Percentiles rank a stretch among this genome's conserved stretches.
These are phyloP conservation scores for Aplidium turbinatum DNA, from an alignment of 23 tunicate species.

Conservation along the genomic window DNA sequence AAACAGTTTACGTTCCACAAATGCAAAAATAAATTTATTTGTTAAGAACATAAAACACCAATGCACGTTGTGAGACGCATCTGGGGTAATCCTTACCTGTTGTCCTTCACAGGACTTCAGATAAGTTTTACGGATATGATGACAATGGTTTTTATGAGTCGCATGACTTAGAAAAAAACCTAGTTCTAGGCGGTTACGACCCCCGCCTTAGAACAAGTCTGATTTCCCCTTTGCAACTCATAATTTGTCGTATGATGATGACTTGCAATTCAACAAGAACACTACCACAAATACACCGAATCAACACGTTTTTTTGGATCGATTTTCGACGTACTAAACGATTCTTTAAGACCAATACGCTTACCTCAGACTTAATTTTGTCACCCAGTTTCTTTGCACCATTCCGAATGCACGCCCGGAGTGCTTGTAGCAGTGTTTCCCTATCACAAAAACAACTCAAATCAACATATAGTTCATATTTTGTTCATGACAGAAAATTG, in stretches of 20 bases:
- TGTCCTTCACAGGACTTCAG: conserved; percentile 55
- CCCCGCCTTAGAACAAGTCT: conserved; percentile 36
- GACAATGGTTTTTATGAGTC: conserved; percentile 52
- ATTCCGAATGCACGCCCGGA: conserved; percentile 69
- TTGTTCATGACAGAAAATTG: neutral
- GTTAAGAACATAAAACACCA: no score
- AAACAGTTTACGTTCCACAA: no score
- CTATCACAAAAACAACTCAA: conserved; percentile 29
- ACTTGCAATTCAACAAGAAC: no score
- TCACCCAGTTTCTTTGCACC: conserved; percentile 74
- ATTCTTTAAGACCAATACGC: no score
- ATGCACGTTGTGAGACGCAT: no score
- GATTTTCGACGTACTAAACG: no score
- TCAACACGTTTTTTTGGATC: no score
- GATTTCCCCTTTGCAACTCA: no score
- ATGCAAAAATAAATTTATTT: no score
- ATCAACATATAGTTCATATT: neutral
- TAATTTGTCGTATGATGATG: no score
- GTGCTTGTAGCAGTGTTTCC: conserved; percentile 72
- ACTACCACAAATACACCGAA: no score
- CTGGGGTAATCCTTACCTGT: conserved; percentile 73
- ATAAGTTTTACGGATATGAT: conserved; percentile 66
- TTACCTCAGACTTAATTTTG: conserved; percentile 50
- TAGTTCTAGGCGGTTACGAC: conserved; percentile 28
- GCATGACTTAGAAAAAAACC: conserved; percentile 47